Evolutionary conservation across 2,113 vertebrate genomes (phyloP), one percentile per base, ranked within the genome.

Genomic region (Corythornis madagascariensis): DNA sequence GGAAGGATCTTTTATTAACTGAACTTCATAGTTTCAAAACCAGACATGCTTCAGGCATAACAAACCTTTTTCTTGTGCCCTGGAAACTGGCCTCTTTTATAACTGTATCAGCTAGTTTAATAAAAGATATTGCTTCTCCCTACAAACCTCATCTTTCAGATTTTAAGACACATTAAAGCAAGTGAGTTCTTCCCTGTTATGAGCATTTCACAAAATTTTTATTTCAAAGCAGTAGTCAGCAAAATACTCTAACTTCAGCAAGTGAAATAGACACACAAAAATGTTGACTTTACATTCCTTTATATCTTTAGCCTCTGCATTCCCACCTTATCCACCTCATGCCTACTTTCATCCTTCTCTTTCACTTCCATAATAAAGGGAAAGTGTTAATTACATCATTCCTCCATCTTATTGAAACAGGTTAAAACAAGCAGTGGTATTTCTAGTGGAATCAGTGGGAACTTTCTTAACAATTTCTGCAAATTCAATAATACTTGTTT

Each of bases 401-500:
- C 64, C 61, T 92, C 88, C 28, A 74, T 93, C 67, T 93, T 93
- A 94, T 76, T 95, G 95, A 93, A 83, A 91, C 77, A 97, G 94
- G 96, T 96, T 97, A 97, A 97, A 95, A 91, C 52, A 90, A 96
- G 93, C 24, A 1, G 94, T 94, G 73, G 74, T 83, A 84, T 79
- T 11, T 94, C 92, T 94, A 90, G 94, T 93, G 93, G 97, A 94
- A 94, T 96, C 97, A 92, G 94, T 88, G 66, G 92, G 90, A 87
- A 94, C 72, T 93, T 89, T 82, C 80, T 94, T 94, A 96, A 95
- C 65, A 93, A 65, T 95, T 94, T 97, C 88, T 96, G 69, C 82
- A 97, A 96, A 97, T 97, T 95, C 93, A 96, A 97, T 97, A 95
- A 86, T 93, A 93, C 72, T 80, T 93, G 45, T 84, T 96, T 71